A percentile compares a stretch with the other conserved stretches of the same genome.
Conservation (phyloP, 2,113 vertebrate genomes). For the Pluvianellus socialis region DNA sequence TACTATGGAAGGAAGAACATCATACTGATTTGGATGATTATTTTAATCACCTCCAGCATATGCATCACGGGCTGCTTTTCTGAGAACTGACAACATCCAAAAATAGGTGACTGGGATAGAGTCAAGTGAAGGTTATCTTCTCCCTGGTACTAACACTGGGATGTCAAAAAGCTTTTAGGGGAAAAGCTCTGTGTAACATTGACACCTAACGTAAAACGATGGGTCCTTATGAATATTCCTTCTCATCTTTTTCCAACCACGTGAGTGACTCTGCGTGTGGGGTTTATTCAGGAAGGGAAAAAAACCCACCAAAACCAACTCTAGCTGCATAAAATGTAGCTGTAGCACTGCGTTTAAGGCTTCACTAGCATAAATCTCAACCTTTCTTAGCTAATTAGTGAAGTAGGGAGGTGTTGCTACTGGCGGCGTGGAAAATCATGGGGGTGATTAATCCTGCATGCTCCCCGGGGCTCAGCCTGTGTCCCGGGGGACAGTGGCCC, state of each 20-base stretch:
- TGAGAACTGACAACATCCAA: background rate
- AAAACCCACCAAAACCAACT: too few relatives aligned
- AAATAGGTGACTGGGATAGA: constrained; percentile 1
- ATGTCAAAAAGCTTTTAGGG: background rate
- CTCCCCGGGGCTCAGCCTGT: background rate
- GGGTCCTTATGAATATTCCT: background rate
- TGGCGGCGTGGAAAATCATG: background rate
- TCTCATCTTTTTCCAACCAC: background rate
- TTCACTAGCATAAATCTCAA: background rate
- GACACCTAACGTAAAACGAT: background rate
- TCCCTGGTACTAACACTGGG: background rate
- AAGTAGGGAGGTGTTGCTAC: background rate
- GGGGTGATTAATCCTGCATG: background rate
- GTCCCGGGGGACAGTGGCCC: background rate
- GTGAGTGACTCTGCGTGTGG: background rate
- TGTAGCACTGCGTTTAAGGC: background rate
- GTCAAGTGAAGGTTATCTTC: constrained; percentile 40
- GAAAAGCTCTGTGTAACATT: background rate
- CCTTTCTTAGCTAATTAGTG: background rate
- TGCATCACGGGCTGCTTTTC: background rate
- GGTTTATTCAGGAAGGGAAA: background rate
- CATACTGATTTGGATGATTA: constrained; percentile 9
- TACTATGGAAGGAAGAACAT: background rate
- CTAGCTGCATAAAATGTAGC: background rate
- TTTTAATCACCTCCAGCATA: constrained; percentile 19